These are phyloP conservation scores for Mungos mungo DNA, from an alignment of 2,113 vertebrate species.

Conservation along the genomic window DNA sequence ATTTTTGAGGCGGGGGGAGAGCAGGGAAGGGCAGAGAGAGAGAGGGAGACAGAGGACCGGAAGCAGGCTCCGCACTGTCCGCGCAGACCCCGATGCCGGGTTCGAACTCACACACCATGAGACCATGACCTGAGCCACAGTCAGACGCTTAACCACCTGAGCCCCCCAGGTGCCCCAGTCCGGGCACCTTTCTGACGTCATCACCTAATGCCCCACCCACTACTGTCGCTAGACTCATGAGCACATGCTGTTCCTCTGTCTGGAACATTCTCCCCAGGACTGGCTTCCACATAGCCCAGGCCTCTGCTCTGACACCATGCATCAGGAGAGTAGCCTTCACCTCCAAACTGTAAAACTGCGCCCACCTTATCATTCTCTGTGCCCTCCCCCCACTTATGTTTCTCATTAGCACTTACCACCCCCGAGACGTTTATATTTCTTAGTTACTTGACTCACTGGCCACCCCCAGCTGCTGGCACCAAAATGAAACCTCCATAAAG, in stretches of 20 bases:
- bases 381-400: background rate
- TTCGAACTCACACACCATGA: too few species aligned
- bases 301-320: background rate
- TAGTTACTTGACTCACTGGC: background rate
- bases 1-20: too few species aligned
- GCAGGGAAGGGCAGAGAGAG: too few species aligned
- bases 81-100: too few species aligned
- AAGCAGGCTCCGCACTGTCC: too few species aligned
- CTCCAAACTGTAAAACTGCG: background rate
- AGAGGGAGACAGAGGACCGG: too few species aligned
- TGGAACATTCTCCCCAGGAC: fast-evolving
- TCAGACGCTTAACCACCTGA: too few species aligned
- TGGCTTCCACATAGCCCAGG: fast-evolving
- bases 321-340: background rate
- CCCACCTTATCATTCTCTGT: background rate
- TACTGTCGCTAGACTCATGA: background rate
- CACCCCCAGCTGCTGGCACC: background rate
- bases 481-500: background rate
- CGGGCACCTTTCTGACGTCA: background rate
- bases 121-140: too few species aligned
- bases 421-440: background rate
- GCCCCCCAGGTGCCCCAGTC: too few species aligned
- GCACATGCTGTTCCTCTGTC: background rate
- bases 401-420: background rate
- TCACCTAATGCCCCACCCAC: fast-evolving